phyloP scores from a whole-genome alignment of 2,888 invertebrate genomes.

The Cryptophagus acutangulus region DNA sequence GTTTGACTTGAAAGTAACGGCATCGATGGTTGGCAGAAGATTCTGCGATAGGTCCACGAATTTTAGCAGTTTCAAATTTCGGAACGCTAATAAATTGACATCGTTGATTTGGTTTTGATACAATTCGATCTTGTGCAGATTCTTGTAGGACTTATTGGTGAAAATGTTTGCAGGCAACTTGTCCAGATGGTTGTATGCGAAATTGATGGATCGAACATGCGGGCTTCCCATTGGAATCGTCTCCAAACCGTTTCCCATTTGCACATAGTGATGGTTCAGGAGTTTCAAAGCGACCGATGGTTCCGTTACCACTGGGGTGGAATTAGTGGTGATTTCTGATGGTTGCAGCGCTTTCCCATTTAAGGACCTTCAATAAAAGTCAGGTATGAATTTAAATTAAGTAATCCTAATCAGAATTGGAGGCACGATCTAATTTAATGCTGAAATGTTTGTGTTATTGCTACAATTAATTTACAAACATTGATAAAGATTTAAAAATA shows the following conservation, averaged over 20 bases:
- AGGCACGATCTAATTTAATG: neutral
- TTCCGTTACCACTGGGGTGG: neutral
- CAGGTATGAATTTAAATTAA: too few relatives aligned
- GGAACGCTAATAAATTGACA: slow-evolving; percentile 38
- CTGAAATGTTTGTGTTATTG: neutral
- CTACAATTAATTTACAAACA: too few relatives aligned
- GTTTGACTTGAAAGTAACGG: slow-evolving; percentile 39
- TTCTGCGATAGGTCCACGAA: slow-evolving; percentile 42
- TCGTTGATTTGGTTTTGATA: slow-evolving; percentile 38
- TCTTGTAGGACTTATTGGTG: slow-evolving; percentile 36
- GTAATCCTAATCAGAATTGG: too few relatives aligned
- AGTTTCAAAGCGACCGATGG: slow-evolving; percentile 7
- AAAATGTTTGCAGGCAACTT: slow-evolving; percentile 35
- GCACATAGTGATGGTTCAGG: slow-evolving; percentile 11
- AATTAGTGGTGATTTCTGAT: neutral
- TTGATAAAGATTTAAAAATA: too few relatives aligned
- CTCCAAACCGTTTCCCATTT: slow-evolving; percentile 31
- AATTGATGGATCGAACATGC: slow-evolving; percentile 30
- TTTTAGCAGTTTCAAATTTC: slow-evolving; percentile 35
- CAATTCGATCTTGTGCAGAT: slow-evolving; percentile 35
- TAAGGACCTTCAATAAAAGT: too few relatives aligned
- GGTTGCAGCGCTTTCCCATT: too few relatives aligned
- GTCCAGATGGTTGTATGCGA: slow-evolving; percentile 39
- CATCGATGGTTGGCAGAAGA: slow-evolving; percentile 36
- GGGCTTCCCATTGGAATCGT: slow-evolving; percentile 34